phyloP scores from a whole-genome alignment of 2,113 vertebrate genomes.

The Colistium nudipinnis region DNA sequence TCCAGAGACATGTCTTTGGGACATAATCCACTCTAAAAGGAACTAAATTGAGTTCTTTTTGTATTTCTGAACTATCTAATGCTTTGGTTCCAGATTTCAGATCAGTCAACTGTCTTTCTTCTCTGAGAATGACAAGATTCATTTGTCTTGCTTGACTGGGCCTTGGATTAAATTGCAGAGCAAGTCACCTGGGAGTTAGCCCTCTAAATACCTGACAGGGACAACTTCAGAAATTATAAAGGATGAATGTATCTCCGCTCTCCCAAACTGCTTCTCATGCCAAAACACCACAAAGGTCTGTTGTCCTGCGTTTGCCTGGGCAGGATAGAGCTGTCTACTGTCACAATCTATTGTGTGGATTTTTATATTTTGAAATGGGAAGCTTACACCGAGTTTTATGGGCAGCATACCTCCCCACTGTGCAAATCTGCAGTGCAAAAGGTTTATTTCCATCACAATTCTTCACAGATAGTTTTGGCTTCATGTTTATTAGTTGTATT shows the following conservation, averaged over 20 bases:
- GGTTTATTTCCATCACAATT: not conserved
- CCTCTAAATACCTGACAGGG: conserved; percentile 64
- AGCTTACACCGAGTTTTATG: conserved; percentile 16
- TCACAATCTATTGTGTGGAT: conserved; percentile 40
- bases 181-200: conserved; percentile 53
- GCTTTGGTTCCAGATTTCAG: conserved; percentile 52
- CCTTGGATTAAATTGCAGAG: conserved; percentile 66
- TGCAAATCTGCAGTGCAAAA: conserved; percentile 8
- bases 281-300: conserved; percentile 47
- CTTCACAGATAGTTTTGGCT: not conserved
- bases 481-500: conserved; percentile 1
- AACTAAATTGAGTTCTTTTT: conserved; percentile 35
- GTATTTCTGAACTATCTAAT: conserved; percentile 39
- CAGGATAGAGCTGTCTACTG: conserved; percentile 13
- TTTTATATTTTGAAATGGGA: conserved; percentile 29
- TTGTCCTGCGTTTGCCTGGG: conserved; percentile 29
- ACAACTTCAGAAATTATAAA: conserved; percentile 58
- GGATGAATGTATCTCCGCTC: conserved; percentile 46
- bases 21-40: conserved; percentile 49
- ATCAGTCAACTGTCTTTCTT: conserved; percentile 55
- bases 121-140: conserved; percentile 66
- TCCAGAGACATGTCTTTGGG: not conserved
- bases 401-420: not conserved
- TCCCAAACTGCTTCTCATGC: conserved; percentile 26
- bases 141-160: conserved; percentile 71